Conservation (phyloP, 2,113 vertebrate genomes). For the Gavia stellata region DNA sequence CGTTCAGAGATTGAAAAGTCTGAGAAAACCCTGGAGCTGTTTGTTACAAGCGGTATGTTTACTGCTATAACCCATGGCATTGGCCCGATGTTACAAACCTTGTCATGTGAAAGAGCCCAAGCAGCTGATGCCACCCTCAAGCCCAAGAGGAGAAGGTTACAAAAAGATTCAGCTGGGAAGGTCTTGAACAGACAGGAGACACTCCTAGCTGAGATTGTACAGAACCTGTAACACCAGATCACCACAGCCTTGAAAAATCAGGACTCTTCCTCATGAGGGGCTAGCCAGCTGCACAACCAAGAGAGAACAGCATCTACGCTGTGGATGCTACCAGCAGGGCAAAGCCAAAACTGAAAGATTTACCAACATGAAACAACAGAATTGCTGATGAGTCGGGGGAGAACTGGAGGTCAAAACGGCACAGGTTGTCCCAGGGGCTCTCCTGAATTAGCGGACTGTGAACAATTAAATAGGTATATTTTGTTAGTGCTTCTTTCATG, state of each 20-base stretch:
- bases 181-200: neutral
- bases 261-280: neutral
- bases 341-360: neutral
- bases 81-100: neutral
- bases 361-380: neutral
- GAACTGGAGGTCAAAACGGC: neutral
- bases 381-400: neutral
- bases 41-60: neutral
- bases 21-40: neutral
- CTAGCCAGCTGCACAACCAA: neutral
- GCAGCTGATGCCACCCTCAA: neutral
- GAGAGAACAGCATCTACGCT: neutral
- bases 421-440: neutral
- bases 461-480: neutral
- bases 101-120: neutral
- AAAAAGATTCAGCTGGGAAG: neutral
- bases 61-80: neutral
- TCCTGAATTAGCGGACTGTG: accelerated
- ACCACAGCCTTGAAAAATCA: neutral
- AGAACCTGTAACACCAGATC: neutral
- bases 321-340: neutral
- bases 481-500: neutral
- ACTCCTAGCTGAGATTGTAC: neutral
- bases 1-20: neutral
- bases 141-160: neutral